Conservation (phyloP, 1,140 invertebrate genomes). For the Pinna nobilis region DNA sequence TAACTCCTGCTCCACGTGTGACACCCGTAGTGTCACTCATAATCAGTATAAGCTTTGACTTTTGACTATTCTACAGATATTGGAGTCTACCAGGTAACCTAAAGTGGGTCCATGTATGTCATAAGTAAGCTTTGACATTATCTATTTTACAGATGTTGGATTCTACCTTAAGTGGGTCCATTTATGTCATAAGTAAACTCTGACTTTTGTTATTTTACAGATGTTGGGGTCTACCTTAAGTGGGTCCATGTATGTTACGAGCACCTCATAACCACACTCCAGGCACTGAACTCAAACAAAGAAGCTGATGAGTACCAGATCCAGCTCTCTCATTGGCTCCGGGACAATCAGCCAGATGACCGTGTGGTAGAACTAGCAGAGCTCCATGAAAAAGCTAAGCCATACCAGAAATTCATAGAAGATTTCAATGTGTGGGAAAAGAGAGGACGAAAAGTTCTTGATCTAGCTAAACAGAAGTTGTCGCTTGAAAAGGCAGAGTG, state of each 20-base stretch:
- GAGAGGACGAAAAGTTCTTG: slow-evolving; percentile 40
- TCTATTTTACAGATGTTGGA: too few relatives aligned
- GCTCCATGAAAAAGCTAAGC: slow-evolving; percentile 50
- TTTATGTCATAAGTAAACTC: neutral
- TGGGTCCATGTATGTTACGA: slow-evolving; percentile 69
- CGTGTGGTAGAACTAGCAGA: slow-evolving; percentile 80
- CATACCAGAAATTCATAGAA: slow-evolving; percentile 59
- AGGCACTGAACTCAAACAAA: slow-evolving; percentile 55
- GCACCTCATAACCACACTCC: slow-evolving; percentile 55
- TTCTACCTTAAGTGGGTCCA: too few relatives aligned
- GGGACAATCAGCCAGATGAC: slow-evolving; percentile 85
- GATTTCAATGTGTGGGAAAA: slow-evolving; percentile 66
- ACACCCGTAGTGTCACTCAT: too few relatives aligned
- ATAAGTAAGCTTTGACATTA: too few relatives aligned
- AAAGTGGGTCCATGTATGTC: too few relatives aligned
- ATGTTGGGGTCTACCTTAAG: slow-evolving; percentile 64
- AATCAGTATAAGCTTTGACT: too few relatives aligned
- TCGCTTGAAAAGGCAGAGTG: neutral
- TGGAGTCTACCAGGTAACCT: too few relatives aligned
- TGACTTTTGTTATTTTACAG: slow-evolving; percentile 45
- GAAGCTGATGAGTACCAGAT: slow-evolving; percentile 76
- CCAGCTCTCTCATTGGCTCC: slow-evolving; percentile 83
- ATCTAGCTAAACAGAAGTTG: slow-evolving; percentile 27
- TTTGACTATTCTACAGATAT: too few relatives aligned
- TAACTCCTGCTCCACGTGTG: too few relatives aligned